phyloP scores from a whole-genome alignment of 2,888 invertebrate species.

The Apodemia mormo region DNA sequence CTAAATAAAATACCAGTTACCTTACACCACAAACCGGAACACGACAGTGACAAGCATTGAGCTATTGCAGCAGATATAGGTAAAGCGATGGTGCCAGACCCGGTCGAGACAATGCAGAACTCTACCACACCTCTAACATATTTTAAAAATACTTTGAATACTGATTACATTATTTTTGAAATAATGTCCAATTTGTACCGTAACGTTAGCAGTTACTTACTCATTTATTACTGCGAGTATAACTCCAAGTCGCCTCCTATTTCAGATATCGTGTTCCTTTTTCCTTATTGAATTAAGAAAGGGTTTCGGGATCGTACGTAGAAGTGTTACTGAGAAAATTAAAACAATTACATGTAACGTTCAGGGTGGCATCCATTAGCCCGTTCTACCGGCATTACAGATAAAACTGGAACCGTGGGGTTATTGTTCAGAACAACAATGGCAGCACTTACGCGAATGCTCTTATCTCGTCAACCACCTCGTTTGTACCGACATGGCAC shows the following conservation, averaged over 20 bases:
- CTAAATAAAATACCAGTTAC: too few species aligned
- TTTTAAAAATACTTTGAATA: too few species aligned
- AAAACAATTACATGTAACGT: slow-evolving; percentile 63
- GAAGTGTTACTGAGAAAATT: slow-evolving; percentile 47
- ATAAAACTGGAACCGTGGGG: slow-evolving; percentile 60
- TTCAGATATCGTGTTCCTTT: slow-evolving; percentile 8
- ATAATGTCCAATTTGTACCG: not conserved
- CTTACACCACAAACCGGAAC: too few species aligned
- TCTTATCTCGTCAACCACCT: slow-evolving; percentile 68
- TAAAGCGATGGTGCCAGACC: too few species aligned
- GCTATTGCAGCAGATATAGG: too few species aligned
- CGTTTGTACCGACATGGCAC: slow-evolving; percentile 56
- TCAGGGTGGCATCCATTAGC: slow-evolving; percentile 60
- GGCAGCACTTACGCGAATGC: slow-evolving; percentile 58
- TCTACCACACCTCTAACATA: too few species aligned
- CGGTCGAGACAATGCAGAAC: too few species aligned
- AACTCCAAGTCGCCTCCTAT: slow-evolving; percentile 6
- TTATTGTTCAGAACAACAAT: slow-evolving; percentile 69
- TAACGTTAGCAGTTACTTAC: not conserved
- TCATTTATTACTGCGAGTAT: not conserved
- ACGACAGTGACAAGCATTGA: too few species aligned
- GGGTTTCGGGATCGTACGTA: slow-evolving; percentile 17
- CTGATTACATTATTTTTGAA: not conserved
- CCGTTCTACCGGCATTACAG: slow-evolving; percentile 52
- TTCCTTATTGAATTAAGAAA: slow-evolving; percentile 14